Evolutionary conservation across 2,113 vertebrate species (phyloP).

Genomic region (Calidris pugnax): DNA sequence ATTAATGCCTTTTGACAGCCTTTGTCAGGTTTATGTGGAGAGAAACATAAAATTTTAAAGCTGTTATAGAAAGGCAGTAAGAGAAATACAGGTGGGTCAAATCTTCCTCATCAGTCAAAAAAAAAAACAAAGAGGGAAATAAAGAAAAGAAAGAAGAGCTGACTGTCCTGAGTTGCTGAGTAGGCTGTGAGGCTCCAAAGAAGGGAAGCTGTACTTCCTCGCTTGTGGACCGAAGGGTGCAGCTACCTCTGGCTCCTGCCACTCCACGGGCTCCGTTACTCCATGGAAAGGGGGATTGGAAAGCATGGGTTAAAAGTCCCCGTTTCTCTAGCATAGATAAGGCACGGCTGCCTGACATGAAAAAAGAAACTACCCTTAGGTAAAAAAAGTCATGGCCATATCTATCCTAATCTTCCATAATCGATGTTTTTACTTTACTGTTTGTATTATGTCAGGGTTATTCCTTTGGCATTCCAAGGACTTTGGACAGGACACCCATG

Average conservation of each 20-base stretch:
- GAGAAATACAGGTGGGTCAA: background rate
- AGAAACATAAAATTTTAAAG: background rate
- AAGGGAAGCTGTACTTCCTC: background rate
- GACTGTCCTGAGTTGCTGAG: background rate
- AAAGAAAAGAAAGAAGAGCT: background rate
- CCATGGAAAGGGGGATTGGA: background rate
- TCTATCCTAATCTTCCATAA: background rate
- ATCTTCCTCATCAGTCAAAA: background rate
- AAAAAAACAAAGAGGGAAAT: background rate
- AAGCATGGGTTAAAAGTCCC: background rate
- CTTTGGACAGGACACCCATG: background rate
- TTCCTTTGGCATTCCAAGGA: background rate
- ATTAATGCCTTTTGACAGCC: background rate
- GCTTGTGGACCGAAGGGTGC: background rate
- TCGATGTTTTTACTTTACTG: background rate
- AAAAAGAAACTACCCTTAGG: background rate
- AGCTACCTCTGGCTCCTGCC: too few species aligned
- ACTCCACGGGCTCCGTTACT: background rate
- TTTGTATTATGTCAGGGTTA: background rate
- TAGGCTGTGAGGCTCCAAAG: background rate
- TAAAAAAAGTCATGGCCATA: background rate
- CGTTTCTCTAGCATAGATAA: background rate
- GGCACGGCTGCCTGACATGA: background rate
- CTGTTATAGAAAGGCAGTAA: background rate
- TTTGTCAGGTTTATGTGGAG: background rate